Evolutionary conservation across 2,888 invertebrate species (phyloP).

Genomic region (Fragum fragum): DNA sequence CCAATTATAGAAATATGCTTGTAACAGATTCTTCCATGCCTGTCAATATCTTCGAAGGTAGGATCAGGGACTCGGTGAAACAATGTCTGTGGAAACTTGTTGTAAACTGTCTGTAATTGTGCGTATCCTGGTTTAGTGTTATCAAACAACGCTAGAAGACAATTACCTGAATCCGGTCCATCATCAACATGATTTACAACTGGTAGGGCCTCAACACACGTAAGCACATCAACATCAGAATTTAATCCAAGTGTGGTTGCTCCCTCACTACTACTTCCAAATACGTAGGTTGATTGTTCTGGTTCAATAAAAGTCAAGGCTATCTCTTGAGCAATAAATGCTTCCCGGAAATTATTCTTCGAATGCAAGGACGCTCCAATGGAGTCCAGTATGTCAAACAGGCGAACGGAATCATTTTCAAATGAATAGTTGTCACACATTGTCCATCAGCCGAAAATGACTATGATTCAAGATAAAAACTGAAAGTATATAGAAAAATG

Average conservation of each 20-base stretch:
- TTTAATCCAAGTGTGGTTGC: constrained; percentile 28
- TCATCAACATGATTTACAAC: not conserved
- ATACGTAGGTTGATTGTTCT: not conserved
- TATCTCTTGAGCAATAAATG: not conserved
- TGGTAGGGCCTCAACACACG: not conserved
- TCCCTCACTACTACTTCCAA: constrained; percentile 33
- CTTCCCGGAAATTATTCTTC: not conserved
- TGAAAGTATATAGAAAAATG: no score
- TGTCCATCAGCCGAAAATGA: no score
- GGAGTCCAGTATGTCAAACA: not conserved
- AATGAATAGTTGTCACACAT: no score
- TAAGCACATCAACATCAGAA: constrained; percentile 30
- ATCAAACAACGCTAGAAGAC: constrained; percentile 23
- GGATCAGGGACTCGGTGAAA: not conserved
- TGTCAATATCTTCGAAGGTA: not conserved
- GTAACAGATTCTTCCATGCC: not conserved
- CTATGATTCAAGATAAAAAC: no score
- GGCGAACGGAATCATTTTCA: not conserved
- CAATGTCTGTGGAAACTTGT: constrained; percentile 1
- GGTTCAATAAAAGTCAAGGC: not conserved
- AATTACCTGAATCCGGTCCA: not conserved
- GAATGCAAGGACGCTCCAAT: not conserved
- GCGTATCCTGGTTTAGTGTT: constrained; percentile 31
- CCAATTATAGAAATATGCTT: not conserved
- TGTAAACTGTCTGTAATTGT: constrained; percentile 14